Evolutionary conservation across 2,113 vertebrate species (phyloP), one percentile per base, ranked within the genome.

Genomic region (Rutilus rutilus): DNA sequence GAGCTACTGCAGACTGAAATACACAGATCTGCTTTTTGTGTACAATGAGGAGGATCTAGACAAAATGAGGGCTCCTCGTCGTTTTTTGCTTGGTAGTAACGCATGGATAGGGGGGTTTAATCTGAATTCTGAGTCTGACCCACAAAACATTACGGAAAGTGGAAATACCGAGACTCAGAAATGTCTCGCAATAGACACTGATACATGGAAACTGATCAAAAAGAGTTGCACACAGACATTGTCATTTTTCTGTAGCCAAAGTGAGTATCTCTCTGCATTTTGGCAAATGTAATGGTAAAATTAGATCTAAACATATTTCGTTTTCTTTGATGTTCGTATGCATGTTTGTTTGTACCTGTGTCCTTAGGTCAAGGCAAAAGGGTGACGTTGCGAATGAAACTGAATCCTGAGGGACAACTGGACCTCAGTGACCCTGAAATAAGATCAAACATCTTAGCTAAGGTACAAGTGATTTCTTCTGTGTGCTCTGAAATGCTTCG

Each of bases 21-120:
- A 80, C 36, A 62, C 59, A 80, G 78, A 64, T 80, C 57, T 80
- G 57, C 57, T 14, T 80, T 80, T 64, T 62, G 36, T 60, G 9
- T 12, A 25, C 30, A 60, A 23, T 42, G 5, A 42, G 11, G 57
- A n/a, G 10, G 78, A 79, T 23, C 19, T 79, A 42, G 6, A 64
- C 11, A 21, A 80, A 15, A 12, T 79, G 54, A 12, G 2, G 0
- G 8, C n/a, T 17, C 2, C 1, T 19, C 15, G 1, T 50, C 12
- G 2, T 42, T 1, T 4, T 30, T 1, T 0, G 5, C 0, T 11
- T 10, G 1, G 0, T 19, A 2, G 9, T 5, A 12, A n/a, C 3
- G 23, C 21, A n/a, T 80, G 78, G 78, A 25, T 79, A 62, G 54
- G 27, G 17, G 77, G 54, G 2, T 14, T 5, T 80, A 9, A 62